phyloP scores from a whole-genome alignment of 2,797 vertebrate species.

The Anguilla anguilla region DNA sequence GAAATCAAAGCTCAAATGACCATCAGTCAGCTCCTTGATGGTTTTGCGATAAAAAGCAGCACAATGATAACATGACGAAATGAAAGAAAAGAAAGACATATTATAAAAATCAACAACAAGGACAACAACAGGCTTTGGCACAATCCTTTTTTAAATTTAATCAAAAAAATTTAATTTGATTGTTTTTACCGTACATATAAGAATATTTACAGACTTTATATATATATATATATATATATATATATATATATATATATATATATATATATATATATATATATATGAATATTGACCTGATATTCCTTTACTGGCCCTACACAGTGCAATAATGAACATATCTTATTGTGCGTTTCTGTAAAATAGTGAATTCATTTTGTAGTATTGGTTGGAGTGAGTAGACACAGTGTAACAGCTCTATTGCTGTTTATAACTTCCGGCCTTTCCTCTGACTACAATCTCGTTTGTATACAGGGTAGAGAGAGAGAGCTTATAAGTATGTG shows the following conservation, averaged over 20 bases:
- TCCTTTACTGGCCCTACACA: background rate
- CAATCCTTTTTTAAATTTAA: background rate
- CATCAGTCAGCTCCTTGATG: background rate
- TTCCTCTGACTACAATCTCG: background rate
- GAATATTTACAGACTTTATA: no score
- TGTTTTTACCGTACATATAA: background rate
- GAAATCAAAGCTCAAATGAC: slow-evolving; percentile 5
- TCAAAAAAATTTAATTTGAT: background rate
- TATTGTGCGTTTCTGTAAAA: background rate
- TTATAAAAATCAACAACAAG: background rate
- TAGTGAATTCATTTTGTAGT: background rate
- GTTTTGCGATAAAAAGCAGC: background rate
- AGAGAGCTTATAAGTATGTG: background rate
- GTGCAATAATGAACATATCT: background rate
- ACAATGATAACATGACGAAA: background rate
- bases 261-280: background rate
- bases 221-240: no score
- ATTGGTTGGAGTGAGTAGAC: background rate
- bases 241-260: no score
- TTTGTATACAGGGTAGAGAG: background rate
- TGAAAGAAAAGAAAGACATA: background rate
- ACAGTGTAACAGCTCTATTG: background rate
- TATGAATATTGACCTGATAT: background rate
- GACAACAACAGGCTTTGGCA: background rate
- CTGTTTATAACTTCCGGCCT: background rate